A percentile compares a stretch with the other conserved stretches of the same genome.
phyloP scores from a whole-genome alignment of 2,888 invertebrate genomes.

The Bombylius discolor region DNA sequence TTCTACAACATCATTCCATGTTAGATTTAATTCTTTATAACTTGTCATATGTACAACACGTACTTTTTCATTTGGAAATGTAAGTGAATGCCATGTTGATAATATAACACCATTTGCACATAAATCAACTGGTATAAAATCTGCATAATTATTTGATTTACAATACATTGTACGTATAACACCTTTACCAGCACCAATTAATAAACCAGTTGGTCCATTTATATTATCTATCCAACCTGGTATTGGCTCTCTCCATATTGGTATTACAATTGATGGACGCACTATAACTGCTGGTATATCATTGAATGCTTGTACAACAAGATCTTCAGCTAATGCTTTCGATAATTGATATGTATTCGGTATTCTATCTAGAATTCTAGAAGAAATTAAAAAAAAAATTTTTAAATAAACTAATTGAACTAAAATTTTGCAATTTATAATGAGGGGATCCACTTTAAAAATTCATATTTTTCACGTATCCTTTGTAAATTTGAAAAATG shows the following conservation, averaged over 20 bases:
- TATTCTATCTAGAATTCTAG: slow-evolving; percentile 54
- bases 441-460: too few relatives aligned
- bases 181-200: slow-evolving; percentile 74
- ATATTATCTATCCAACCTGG: slow-evolving; percentile 90
- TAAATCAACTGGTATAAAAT: slow-evolving; percentile 67
- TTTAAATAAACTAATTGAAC: too few relatives aligned
- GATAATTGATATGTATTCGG: slow-evolving; percentile 93
- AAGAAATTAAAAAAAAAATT: slow-evolving; percentile 5
- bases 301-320: slow-evolving; percentile 65
- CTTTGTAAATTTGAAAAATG: too few relatives aligned
- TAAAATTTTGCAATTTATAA: too few relatives aligned
- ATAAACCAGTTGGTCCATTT: slow-evolving; percentile 78
- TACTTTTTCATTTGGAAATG: background rate
- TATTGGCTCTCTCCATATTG: slow-evolving; percentile 69
- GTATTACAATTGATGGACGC: slow-evolving; percentile 82
- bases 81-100: slow-evolving; percentile 46
- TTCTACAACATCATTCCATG: slow-evolving; percentile 81
- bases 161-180: slow-evolving; percentile 82
- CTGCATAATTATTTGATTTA: slow-evolving; percentile 61
- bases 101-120: slow-evolving; percentile 67
- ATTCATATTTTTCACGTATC: too few relatives aligned
- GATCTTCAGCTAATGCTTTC: slow-evolving; percentile 76
- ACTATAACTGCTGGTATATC: slow-evolving; percentile 67
- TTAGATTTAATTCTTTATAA: slow-evolving; percentile 64
- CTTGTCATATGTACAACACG: slow-evolving; percentile 63